Percentiles rank a stretch among this genome's conserved stretches.
Conservation (phyloP, 2,888 invertebrate genomes). For the Brachypalpus laphriformis region DNA sequence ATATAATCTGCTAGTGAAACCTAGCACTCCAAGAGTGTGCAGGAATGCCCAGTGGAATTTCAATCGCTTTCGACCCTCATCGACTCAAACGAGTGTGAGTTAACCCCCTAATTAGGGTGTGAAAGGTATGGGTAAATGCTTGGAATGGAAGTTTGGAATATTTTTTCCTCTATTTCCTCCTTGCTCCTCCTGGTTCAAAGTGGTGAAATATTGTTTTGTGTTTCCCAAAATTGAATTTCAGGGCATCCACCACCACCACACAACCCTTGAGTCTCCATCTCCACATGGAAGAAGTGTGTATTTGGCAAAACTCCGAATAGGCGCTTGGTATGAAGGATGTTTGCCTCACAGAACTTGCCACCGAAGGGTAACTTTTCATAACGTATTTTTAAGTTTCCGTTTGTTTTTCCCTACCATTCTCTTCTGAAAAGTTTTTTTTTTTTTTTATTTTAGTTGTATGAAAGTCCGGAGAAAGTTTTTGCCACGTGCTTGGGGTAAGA, state of each 20-base stretch:
- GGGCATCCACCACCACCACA: neutral
- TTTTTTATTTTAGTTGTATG: neutral
- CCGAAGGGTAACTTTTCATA: constrained; percentile 23
- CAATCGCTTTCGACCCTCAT: constrained; percentile 26
- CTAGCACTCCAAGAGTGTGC: neutral
- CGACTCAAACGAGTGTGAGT: neutral
- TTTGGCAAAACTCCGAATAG: neutral
- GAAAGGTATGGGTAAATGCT: neutral
- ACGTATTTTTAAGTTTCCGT: constrained; percentile 19
- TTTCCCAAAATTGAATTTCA: neutral
- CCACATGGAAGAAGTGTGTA: neutral
- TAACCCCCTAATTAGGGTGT: constrained; percentile 17
- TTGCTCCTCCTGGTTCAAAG: neutral
- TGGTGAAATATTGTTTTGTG: neutral
- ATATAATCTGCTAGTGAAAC: constrained; percentile 20
- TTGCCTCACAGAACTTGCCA: neutral
- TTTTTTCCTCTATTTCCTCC: neutral
- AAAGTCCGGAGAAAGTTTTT: constrained; percentile 23
- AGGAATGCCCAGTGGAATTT: constrained; percentile 26
- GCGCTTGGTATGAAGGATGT: neutral
- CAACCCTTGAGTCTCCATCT: neutral
- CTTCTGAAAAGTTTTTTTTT: neutral
- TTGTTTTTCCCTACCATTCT: neutral
- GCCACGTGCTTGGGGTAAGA: constrained; percentile 9
- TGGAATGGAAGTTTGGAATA: neutral